A percentile compares a stretch with the other conserved stretches of the same genome.
These are phyloP conservation scores for Grus americana DNA, from an alignment of 2,113 vertebrate species.

Conservation along the genomic window DNA sequence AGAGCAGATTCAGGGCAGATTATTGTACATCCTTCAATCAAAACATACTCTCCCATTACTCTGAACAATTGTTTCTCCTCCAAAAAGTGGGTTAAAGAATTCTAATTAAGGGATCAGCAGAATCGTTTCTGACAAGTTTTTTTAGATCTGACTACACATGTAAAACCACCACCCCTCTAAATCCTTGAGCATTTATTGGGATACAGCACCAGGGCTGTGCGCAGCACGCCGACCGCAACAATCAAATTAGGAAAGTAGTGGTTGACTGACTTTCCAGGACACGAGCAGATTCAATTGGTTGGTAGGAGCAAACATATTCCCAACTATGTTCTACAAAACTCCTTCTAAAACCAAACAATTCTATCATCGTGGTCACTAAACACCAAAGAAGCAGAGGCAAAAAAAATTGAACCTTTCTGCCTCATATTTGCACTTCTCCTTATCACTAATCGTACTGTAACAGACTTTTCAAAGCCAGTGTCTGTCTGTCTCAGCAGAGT, in stretches of 20 bases:
- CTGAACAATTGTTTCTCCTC: slow-evolving; percentile 7
- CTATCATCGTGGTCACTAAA: neutral
- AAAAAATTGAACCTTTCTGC: rapidly evolving
- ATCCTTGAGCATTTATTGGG: rapidly evolving
- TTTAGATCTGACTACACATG: neutral
- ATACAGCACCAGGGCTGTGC: rapidly evolving
- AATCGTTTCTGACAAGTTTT: neutral
- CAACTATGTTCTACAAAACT: neutral
- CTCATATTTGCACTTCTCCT: neutral
- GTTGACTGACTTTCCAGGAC: neutral
- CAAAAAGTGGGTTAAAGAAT: neutral
- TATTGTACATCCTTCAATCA: slow-evolving; percentile 24
- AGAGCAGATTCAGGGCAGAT: slow-evolving; percentile 23
- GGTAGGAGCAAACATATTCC: neutral
- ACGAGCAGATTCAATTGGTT: neutral
- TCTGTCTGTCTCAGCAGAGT: neutral
- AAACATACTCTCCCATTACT: neutral
- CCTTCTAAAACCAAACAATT: neutral
- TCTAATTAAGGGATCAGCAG: slow-evolving; percentile 5
- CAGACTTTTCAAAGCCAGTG: neutral
- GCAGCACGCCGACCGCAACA: neutral
- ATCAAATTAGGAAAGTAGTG: neutral
- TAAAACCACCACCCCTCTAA: neutral
- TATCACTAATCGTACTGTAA: rapidly evolving
- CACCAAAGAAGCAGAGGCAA: neutral